Conservation (phyloP, 37 sponge, comb jelly and placozoan species). For the Axinella damicornis region DNA sequence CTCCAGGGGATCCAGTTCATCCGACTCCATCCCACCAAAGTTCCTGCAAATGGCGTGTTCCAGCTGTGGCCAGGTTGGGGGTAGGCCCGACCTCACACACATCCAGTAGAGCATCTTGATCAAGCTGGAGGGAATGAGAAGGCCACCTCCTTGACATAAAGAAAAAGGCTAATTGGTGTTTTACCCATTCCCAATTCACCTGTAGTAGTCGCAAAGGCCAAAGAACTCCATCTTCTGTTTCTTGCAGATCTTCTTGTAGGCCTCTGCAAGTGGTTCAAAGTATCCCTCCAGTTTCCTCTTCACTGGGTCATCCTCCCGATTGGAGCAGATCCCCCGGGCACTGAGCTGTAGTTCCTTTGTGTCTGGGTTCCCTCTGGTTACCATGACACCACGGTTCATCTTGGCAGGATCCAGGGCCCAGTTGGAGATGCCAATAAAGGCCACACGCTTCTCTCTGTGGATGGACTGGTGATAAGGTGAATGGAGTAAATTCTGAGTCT, state of each 20-base stretch:
- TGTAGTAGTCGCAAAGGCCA: constrained; percentile 97
- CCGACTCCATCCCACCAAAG: constrained; percentile 83
- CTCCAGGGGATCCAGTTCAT: constrained; percentile 21
- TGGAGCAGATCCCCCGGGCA: constrained; percentile 86
- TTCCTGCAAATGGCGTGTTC: constrained; percentile 89
- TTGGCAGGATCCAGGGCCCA: constrained; percentile 99
- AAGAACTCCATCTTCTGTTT: constrained; percentile 78
- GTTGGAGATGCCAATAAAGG: constrained; percentile 97
- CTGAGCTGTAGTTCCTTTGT: constrained; percentile 69
- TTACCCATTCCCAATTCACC: constrained; percentile 26
- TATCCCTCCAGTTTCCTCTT: constrained; percentile 35
- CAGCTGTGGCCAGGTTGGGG: constrained; percentile 62
- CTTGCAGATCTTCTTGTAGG: constrained; percentile 64
- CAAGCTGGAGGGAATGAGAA: constrained; percentile 61
- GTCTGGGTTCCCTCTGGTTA: constrained; percentile 88
- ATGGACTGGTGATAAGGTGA: too few relatives aligned
- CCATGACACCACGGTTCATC: constrained; percentile 98
- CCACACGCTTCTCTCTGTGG: constrained; percentile 74
- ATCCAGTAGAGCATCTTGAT: constrained; percentile 94
- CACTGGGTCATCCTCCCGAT: constrained; percentile 51
- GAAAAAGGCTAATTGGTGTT: not conserved
- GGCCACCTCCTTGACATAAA: not conserved
- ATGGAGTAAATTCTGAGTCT: too few relatives aligned
- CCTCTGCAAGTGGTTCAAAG: constrained; percentile 68
- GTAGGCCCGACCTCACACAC: constrained; percentile 45